These are phyloP conservation scores for Seira musarum DNA, from an alignment of 2,888 invertebrate species.

Conservation along the genomic window DNA sequence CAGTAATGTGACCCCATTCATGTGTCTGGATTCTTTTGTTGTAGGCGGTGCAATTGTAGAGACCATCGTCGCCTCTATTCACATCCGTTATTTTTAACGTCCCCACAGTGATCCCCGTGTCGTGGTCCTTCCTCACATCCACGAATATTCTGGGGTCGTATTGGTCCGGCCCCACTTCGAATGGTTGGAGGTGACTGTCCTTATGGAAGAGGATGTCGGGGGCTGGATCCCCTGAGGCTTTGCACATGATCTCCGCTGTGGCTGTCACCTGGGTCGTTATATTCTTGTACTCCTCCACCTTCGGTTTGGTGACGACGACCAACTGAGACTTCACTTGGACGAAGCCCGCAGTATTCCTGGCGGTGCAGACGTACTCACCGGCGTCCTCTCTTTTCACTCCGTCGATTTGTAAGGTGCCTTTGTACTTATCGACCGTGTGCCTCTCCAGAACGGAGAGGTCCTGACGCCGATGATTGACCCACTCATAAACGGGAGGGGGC, in stretches of 20 bases:
- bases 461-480: slow-evolving; percentile 82
- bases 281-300: slow-evolving; percentile 84
- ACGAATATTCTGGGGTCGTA: slow-evolving; percentile 80
- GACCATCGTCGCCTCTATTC: slow-evolving; percentile 84
- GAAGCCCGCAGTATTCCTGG: slow-evolving; percentile 77
- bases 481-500: slow-evolving; percentile 86
- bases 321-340: slow-evolving; percentile 80
- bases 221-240: slow-evolving; percentile 85
- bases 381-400: slow-evolving; percentile 52
- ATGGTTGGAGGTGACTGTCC: slow-evolving; percentile 79
- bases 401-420: slow-evolving; percentile 50
- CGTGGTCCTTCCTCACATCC: slow-evolving; percentile 71
- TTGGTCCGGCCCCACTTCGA: slow-evolving; percentile 77
- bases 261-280: slow-evolving; percentile 74
- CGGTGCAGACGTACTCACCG: neutral
- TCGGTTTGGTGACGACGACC: slow-evolving; percentile 84
- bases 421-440: slow-evolving; percentile 74
- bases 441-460: neutral
- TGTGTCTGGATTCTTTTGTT: slow-evolving; percentile 79
- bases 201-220: slow-evolving; percentile 86
- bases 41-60: slow-evolving; percentile 89
- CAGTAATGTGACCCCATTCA: no score
- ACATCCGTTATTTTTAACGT: slow-evolving; percentile 80
- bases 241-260: slow-evolving; percentile 75
- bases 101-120: slow-evolving; percentile 77